phyloP scores from a whole-genome alignment of 2,797 vertebrate species.

The Sebastes elongatus region DNA sequence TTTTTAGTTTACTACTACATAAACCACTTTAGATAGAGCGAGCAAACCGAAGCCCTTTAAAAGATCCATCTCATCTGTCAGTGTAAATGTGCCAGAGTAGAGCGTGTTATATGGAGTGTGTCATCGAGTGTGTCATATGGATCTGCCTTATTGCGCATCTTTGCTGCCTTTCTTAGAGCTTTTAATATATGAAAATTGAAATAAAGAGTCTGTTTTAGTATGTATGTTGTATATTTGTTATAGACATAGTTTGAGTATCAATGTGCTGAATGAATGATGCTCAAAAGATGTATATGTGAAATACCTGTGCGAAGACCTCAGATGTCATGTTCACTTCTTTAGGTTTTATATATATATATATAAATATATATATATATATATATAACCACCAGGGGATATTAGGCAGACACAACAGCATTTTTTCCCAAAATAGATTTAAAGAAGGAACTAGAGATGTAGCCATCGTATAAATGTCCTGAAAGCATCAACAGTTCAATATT shows the following conservation, averaged over 20 bases:
- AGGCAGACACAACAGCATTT: slow-evolving; percentile 25
- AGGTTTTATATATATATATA: slow-evolving; percentile 27
- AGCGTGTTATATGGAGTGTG: slow-evolving; percentile 62
- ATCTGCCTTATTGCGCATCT: slow-evolving; percentile 93
- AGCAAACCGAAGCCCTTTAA: slow-evolving; percentile 80
- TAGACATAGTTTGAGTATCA: slow-evolving; percentile 67
- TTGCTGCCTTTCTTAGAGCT: slow-evolving; percentile 91
- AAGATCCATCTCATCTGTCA: slow-evolving; percentile 69
- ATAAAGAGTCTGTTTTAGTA: slow-evolving; percentile 72
- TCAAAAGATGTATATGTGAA: slow-evolving; percentile 76
- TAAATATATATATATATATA: too few relatives aligned
- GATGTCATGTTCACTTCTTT: slow-evolving; percentile 57
- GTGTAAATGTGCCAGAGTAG: slow-evolving; percentile 71
- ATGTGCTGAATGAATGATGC: slow-evolving; percentile 68
- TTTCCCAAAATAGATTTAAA: slow-evolving; percentile 30
- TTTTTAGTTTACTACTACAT: not conserved
- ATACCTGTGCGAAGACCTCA: slow-evolving; percentile 68
- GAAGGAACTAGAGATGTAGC: slow-evolving; percentile 64
- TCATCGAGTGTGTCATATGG: slow-evolving; percentile 77
- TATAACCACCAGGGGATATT: slow-evolving; percentile 31
- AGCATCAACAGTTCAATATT: slow-evolving; percentile 24
- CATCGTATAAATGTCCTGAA: slow-evolving; percentile 43
- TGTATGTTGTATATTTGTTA: slow-evolving; percentile 75
- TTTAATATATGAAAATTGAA: slow-evolving; percentile 78
- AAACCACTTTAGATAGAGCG: slow-evolving; percentile 42